Base-by-base conservation (phyloP, 2,113 vertebrate genomes). In the Mohoua ochrocephala region DNA sequence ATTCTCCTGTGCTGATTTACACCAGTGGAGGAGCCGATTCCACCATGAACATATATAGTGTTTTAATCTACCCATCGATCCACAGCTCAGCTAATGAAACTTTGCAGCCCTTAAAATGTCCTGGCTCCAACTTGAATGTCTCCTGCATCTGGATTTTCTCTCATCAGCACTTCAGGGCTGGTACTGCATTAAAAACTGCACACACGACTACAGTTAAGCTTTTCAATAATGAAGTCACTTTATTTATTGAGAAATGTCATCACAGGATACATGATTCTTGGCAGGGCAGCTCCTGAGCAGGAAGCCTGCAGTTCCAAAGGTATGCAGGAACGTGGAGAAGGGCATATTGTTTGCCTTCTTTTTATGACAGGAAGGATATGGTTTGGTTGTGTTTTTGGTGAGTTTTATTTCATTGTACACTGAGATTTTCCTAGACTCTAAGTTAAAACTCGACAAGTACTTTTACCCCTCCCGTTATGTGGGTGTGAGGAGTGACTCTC, bases 291-390 rank as follows among this genome's bases (percentile, higher is more conserved):
- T 89, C 91, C 65, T 87, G 54, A 97, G 96, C 97, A 97, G 97
- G 97, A 98, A 97, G 97, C 97, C 96, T 95, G 97, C 91, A 85
- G 91, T 86, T 97, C 89, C 63, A 95, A 96, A 97, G 97, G 95
- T 97, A 95, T 95, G 92, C 95, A 85, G n/a, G 83, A 89, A 84
- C 6, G 86, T 84, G 80, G 42, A 73, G 85, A 94, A 86, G 94
- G 97, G 91, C 79, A 95, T 96, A 97, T 97, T 97, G 97, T 95
- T 97, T 94, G 94, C 93, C 78, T 92, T 96, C 95, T 84, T 95
- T 96, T 97, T 96, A 95, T 96, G 96, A 95, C 97, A 97, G 97
- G 94, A 84, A 56, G 91, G 91, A 87, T 86, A 95, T 74, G 64
- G 59, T 90, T 94, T 94, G 79, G 56, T 96, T 91, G 83, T 94